Evolutionary conservation across 2,888 invertebrate species (phyloP).

Genomic region (Brachylomia viminalis): DNA sequence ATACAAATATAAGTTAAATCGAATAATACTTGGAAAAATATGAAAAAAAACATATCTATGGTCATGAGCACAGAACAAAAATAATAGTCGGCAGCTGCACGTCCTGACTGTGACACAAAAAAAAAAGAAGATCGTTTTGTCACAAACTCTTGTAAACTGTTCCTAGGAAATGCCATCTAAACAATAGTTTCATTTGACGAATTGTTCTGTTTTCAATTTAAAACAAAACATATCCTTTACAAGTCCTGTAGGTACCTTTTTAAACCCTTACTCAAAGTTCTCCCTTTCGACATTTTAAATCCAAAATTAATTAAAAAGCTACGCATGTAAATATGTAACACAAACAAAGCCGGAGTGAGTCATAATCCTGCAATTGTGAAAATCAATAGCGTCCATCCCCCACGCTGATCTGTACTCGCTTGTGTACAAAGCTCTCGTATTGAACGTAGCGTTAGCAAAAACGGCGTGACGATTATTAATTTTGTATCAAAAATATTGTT

Average conservation of each 20-base stretch:
- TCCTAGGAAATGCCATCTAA: no score
- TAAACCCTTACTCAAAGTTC: neutral
- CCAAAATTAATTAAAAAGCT: constrained; percentile 56
- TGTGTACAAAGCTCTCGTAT: constrained; percentile 75
- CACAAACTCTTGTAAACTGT: no score
- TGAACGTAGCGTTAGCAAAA: constrained; percentile 75
- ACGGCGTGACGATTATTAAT: fast-evolving
- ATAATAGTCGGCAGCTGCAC: no score
- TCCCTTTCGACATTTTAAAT: constrained; percentile 32
- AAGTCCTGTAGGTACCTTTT: neutral
- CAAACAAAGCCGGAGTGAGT: constrained; percentile 76
- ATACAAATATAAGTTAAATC: no score
- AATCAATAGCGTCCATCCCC: constrained; percentile 84
- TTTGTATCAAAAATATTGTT: neutral
- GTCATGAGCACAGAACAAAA: no score
- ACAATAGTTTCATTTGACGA: neutral
- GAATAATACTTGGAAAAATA: no score
- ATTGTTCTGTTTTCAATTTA: neutral
- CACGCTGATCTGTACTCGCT: constrained; percentile 75
- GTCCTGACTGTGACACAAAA: no score
- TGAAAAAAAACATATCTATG: no score
- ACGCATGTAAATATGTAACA: constrained; percentile 52
- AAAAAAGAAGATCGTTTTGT: no score
- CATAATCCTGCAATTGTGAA: constrained; percentile 83
- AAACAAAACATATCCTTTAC: neutral